phyloP scores from a whole-genome alignment of 2,113 vertebrate species.

The Meriones unguiculatus region DNA sequence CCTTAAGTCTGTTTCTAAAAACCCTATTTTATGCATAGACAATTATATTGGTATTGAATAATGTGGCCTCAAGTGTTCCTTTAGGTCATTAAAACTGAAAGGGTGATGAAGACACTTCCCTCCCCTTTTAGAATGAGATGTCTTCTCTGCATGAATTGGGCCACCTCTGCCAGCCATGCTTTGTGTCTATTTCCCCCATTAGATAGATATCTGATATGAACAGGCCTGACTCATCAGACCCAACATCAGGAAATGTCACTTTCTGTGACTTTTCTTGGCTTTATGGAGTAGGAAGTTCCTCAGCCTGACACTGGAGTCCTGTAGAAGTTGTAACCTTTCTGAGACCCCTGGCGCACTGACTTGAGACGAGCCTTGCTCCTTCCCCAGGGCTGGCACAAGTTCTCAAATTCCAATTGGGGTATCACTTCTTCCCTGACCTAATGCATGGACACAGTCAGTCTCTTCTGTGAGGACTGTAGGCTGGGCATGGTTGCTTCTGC shows the following conservation, averaged over 20 bases:
- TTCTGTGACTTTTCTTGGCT: background rate
- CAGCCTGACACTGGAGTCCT: background rate
- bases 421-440: background rate
- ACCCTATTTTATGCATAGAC: background rate
- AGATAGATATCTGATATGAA: too few relatives aligned
- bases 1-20: background rate
- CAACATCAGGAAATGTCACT: background rate
- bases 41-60: background rate
- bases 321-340: background rate
- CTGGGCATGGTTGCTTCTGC: too few relatives aligned
- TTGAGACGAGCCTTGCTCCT: background rate
- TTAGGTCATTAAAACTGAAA: background rate
- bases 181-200: background rate
- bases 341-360: background rate
- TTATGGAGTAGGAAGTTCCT: background rate
- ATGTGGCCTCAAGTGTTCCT: background rate
- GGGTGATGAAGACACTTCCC: fast-evolving
- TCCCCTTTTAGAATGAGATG: too few relatives aligned
- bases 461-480: background rate
- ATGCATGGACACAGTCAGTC: background rate
- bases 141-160: background rate
- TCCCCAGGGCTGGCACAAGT: background rate
- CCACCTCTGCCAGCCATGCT: too few relatives aligned
- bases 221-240: background rate
- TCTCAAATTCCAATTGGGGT: background rate